A percentile compares a stretch with the other conserved stretches of the same genome.
Conservation (phyloP, 2,888 invertebrate species). For the Nycteola revayana region DNA sequence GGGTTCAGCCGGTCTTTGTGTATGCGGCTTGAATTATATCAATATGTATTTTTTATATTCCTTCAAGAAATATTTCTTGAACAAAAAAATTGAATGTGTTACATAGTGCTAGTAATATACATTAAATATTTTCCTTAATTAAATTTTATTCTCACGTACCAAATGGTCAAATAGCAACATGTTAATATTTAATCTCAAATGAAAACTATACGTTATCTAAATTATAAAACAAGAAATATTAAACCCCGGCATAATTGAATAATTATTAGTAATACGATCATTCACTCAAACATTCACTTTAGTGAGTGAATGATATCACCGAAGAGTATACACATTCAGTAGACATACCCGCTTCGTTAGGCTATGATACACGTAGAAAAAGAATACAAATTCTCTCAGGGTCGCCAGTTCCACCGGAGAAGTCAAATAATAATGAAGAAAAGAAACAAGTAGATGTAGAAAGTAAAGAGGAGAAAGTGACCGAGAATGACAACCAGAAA, state of each 20-base stretch:
- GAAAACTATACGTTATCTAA: no score
- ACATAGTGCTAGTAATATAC: no score
- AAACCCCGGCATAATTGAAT: background rate
- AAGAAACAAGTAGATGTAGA: constrained; percentile 54
- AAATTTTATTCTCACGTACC: no score
- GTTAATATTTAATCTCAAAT: no score
- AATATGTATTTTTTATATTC: no score
- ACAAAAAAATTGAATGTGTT: no score
- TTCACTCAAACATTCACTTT: background rate
- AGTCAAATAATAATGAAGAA: constrained; percentile 65
- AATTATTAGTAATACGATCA: background rate
- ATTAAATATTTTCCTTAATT: no score
- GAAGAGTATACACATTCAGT: constrained; percentile 6
- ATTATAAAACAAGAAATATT: no score
- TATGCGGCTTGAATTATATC: no score
- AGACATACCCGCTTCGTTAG: constrained; percentile 5
- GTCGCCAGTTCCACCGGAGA: constrained; percentile 56
- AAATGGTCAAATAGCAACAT: no score
- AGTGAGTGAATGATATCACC: background rate
- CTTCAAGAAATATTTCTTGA: no score
- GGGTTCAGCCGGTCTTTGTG: no score
- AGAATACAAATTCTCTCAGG: constrained; percentile 61
- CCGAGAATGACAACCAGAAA: constrained; percentile 48
- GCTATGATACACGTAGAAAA: constrained; percentile 32
- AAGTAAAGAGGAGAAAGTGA: constrained; percentile 53